Conservation (phyloP, 2,888 invertebrate genomes). For the Tipula confusa region DNA sequence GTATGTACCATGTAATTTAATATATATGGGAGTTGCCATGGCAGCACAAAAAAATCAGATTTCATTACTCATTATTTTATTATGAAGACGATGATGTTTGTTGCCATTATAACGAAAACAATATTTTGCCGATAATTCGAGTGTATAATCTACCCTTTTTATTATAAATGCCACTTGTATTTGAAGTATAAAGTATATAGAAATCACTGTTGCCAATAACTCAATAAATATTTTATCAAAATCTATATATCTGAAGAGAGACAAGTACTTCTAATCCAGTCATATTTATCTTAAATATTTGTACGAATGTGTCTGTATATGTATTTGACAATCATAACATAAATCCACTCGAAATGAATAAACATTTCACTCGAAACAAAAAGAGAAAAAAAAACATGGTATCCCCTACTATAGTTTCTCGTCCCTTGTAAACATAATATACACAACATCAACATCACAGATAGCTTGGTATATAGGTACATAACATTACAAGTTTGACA, state of each 20-base stretch:
- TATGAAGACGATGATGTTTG: neutral
- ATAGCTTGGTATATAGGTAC: neutral
- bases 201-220: neutral
- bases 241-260: neutral
- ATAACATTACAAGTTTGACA: neutral
- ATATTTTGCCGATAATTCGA: neutral
- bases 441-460: too few species aligned
- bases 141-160: neutral
- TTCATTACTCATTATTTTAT: neutral
- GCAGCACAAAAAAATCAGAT: neutral
- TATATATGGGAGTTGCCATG: neutral
- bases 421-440: neutral
- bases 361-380: neutral
- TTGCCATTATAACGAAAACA: neutral
- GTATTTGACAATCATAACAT: neutral
- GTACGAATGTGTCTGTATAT: neutral
- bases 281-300: constrained; percentile 16
- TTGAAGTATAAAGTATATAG: too few species aligned
- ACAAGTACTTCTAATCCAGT: neutral
- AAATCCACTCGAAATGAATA: constrained; percentile 3
- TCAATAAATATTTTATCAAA: neutral
- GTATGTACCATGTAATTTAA: neutral
- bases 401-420: neutral
- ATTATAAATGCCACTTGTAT: neutral
- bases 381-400: neutral